Evolutionary conservation across 2,888 invertebrate species (phyloP).

Genomic region (Chalcosyrphus nemorum): DNA sequence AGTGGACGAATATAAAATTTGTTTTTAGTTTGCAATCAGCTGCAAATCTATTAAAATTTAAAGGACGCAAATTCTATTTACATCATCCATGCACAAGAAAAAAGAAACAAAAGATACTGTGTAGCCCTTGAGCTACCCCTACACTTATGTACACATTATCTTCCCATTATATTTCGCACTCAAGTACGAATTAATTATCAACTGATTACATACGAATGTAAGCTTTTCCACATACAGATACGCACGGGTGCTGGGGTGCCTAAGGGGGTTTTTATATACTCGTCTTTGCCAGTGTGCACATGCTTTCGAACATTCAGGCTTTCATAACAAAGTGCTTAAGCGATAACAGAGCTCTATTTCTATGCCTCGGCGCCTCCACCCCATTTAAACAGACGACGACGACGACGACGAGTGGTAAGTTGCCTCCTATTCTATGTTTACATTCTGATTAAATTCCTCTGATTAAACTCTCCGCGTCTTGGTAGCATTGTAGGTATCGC

Average conservation of each 20-base stretch:
- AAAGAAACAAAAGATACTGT: not conserved
- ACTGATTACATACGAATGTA: slow-evolving; percentile 33
- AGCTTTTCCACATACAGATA: slow-evolving; percentile 32
- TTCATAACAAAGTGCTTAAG: slow-evolving; percentile 5
- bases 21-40: not conserved
- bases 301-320: not conserved
- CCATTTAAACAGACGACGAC: not conserved
- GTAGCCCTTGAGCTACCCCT: not conserved
- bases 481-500: slow-evolving; percentile 41
- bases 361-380: not conserved
- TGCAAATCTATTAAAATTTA: not conserved
- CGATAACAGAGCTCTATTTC: slow-evolving; percentile 28
- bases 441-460: slow-evolving; percentile 60
- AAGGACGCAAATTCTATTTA: not conserved
- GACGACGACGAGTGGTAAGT: not conserved
- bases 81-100: slow-evolving; percentile 10
- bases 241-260: too few relatives aligned
- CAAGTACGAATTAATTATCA: slow-evolving; percentile 60
- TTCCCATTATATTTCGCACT: slow-evolving; percentile 8
- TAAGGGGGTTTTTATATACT: not conserved
- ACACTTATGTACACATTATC: not conserved
- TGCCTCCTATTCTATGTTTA: slow-evolving; percentile 41
- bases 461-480: slow-evolving; percentile 37
- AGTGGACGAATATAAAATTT: not conserved
- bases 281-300: not conserved